Percentiles rank a stretch among this genome's conserved stretches.
Conservation (phyloP, 2,797 vertebrate genomes). For the Coregonus ussuriensis region DNA sequence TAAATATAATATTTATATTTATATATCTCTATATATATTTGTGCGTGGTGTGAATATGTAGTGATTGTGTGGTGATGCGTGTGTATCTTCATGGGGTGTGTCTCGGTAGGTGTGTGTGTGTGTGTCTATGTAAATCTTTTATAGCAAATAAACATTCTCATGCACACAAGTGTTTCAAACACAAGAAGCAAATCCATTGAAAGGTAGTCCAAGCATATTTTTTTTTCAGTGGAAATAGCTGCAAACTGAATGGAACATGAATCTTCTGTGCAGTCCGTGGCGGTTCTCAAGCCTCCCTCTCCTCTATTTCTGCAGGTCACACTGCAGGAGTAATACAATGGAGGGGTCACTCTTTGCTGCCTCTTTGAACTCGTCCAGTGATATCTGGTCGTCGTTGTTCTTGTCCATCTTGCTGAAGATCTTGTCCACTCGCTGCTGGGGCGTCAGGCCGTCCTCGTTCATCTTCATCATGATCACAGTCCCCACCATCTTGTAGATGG, state of each 20-base stretch:
- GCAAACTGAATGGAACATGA: conserved; percentile 98
- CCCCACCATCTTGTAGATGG: conserved; percentile 99
- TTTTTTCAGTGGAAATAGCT: conserved; percentile 91
- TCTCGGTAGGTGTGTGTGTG: conserved; percentile 47
- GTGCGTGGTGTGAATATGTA: conserved; percentile 63
- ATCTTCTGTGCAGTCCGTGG: conserved; percentile 92
- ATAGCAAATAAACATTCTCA: conserved; percentile 99
- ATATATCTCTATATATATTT: conserved; percentile 73
- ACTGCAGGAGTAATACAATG: conserved; percentile 99
- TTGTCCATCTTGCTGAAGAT: conserved; percentile 99
- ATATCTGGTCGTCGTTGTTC: conserved; percentile 99
- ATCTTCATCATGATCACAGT: conserved; percentile 99
- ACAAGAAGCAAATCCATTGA: conserved; percentile 99
- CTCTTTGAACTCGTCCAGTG: conserved; percentile 99
- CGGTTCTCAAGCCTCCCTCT: conserved; percentile 49
- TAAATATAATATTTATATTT: conserved; percentile 80
- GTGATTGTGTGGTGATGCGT: conserved; percentile 37
- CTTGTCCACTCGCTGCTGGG: conserved; percentile 96
- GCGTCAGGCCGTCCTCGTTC: conserved; percentile 98
- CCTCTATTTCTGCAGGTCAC: conserved; percentile 98
- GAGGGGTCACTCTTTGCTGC: conserved; percentile 98
- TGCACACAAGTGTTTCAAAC: conserved; percentile 99
- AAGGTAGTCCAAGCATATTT: conserved; percentile 97
- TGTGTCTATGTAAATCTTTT: conserved; percentile 71
- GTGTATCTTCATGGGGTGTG: conserved; percentile 41